Conservation (phyloP, 2,113 vertebrate genomes). For the Hemiprocne comata region DNA sequence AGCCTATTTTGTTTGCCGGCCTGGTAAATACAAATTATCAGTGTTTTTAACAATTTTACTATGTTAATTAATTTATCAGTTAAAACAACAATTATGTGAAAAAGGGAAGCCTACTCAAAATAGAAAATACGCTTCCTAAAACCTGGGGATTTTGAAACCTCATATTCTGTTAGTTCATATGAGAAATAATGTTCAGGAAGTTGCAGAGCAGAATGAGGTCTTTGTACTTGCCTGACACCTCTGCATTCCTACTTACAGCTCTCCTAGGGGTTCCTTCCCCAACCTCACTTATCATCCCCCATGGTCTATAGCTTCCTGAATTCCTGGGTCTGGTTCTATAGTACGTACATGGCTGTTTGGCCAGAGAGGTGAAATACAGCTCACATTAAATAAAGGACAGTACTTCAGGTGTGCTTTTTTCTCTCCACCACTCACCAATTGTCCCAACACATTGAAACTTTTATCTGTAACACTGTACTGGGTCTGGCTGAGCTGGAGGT, state of each 20-base stretch:
- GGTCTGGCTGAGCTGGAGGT: not conserved
- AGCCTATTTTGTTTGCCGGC: not conserved
- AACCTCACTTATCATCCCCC: not conserved
- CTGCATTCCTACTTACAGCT: rapidly evolving
- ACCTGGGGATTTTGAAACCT: not conserved
- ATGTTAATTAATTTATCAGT: not conserved
- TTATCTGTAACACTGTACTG: not conserved
- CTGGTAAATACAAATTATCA: not conserved
- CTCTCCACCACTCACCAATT: not conserved
- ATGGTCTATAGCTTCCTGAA: not conserved
- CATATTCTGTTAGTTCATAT: not conserved
- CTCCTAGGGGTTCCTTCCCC: not conserved
- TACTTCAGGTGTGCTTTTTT: not conserved
- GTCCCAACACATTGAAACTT: not conserved
- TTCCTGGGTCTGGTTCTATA: not conserved
- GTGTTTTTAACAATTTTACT: not conserved
- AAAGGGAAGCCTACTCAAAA: not conserved
- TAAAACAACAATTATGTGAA: not conserved
- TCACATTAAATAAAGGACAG: not conserved
- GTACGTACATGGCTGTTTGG: rapidly evolving
- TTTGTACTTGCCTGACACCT: not conserved
- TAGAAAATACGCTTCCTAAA: not conserved
- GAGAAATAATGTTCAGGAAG: not conserved
- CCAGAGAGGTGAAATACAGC: not conserved
- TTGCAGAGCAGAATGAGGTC: not conserved